phyloP scores from a whole-genome alignment of 1,140 invertebrate genomes.

The Drosophila novamexicana region DNA sequence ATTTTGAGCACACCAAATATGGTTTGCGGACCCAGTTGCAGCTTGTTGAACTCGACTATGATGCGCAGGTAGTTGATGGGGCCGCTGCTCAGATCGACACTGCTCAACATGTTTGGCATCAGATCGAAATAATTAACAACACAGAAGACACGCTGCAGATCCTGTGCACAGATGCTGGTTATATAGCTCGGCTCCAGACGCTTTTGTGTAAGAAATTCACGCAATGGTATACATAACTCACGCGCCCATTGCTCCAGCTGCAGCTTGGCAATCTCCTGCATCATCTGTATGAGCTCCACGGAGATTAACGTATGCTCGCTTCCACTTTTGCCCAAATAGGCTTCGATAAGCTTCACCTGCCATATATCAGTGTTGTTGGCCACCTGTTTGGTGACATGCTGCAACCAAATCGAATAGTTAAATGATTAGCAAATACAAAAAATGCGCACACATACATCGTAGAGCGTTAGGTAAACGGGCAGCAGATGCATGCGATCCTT shows the following conservation, averaged over 20 bases:
- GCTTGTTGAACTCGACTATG: slow-evolving; percentile 74
- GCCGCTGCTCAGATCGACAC: slow-evolving; percentile 62
- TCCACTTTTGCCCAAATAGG: slow-evolving; percentile 45
- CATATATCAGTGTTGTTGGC: slow-evolving; percentile 75
- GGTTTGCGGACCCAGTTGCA: slow-evolving; percentile 76
- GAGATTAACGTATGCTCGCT: slow-evolving; percentile 65
- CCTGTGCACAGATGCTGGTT: slow-evolving; percentile 57
- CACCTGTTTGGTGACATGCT: slow-evolving; percentile 62
- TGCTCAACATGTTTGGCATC: slow-evolving; percentile 84
- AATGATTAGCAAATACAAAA: background rate
- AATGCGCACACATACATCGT: slow-evolving; percentile 86
- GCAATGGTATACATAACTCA: slow-evolving; percentile 53
- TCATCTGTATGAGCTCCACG: slow-evolving; percentile 71
- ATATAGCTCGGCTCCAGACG: slow-evolving; percentile 64
- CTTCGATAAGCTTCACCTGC: slow-evolving; percentile 74
- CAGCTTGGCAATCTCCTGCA: slow-evolving; percentile 70
- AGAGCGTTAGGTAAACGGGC: slow-evolving; percentile 89
- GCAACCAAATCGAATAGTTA: background rate
- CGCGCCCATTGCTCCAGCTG: slow-evolving; percentile 58
- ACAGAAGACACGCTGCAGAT: slow-evolving; percentile 84
- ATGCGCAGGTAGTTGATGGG: slow-evolving; percentile 78
- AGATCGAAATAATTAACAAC: slow-evolving; percentile 88
- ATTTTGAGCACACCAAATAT: slow-evolving; percentile 78
- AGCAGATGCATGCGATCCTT: slow-evolving; percentile 93
- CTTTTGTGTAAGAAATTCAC: slow-evolving; percentile 62